phyloP scores from a whole-genome alignment of 2,113 vertebrate species.

The Pedionomus torquatus region DNA sequence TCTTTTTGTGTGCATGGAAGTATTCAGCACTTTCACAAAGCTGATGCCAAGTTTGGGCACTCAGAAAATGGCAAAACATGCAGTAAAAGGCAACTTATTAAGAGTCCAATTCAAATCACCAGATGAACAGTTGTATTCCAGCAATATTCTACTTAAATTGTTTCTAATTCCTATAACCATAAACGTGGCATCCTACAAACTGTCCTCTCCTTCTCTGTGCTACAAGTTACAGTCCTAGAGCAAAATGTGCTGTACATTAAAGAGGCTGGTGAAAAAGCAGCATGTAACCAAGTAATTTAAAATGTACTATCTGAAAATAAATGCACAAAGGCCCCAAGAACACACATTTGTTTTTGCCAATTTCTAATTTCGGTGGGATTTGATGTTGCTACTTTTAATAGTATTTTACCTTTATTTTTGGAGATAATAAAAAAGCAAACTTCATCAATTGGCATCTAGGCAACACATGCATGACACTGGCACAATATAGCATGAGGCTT shows the following conservation, averaged over 20 bases:
- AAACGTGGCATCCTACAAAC: background rate
- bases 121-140: background rate
- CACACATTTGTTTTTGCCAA: background rate
- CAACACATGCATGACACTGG: background rate
- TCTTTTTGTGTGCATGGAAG: background rate
- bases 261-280: background rate
- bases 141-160: background rate
- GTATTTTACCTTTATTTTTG: background rate
- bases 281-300: background rate
- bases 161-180: background rate
- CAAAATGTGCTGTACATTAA: background rate
- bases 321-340: background rate
- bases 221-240: background rate
- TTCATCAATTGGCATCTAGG: background rate
- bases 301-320: background rate
- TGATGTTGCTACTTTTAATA: background rate
- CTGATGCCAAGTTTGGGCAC: background rate
- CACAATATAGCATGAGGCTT: fast-evolving
- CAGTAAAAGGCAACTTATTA: constrained; percentile 17
- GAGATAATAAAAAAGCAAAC: background rate
- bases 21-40: background rate
- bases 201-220: background rate
- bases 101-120: background rate
- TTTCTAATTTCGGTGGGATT: background rate
- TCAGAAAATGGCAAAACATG: background rate